Conservation (phyloP, 2,888 invertebrate species). For the Colostygia pectinataria region DNA sequence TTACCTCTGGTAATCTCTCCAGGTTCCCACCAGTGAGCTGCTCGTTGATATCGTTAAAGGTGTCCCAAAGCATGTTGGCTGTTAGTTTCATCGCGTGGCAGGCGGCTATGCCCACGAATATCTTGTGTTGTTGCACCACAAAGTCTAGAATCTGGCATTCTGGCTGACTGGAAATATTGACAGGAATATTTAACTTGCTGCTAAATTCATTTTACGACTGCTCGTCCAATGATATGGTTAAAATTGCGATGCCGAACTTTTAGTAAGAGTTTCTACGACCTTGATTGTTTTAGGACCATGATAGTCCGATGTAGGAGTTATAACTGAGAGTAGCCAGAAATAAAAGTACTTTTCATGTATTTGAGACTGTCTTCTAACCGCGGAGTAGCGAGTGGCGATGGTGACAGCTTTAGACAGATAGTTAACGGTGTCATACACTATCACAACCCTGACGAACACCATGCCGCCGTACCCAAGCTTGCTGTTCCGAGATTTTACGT, state of each 20-base stretch:
- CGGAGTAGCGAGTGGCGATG: constrained; percentile 95
- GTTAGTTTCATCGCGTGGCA: constrained; percentile 88
- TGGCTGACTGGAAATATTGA: constrained; percentile 55
- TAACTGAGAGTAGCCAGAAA: too few species aligned
- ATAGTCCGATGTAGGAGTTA: too few species aligned
- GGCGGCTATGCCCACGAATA: constrained; percentile 92
- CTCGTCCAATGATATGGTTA: too few species aligned
- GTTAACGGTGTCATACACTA: constrained; percentile 89
- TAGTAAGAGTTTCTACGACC: too few species aligned
- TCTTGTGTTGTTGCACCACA: constrained; percentile 95
- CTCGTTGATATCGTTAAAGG: constrained; percentile 55
- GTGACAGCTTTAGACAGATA: constrained; percentile 91
- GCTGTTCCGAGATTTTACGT: constrained; percentile 89
- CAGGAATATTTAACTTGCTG: too few species aligned
- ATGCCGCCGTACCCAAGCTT: constrained; percentile 95
- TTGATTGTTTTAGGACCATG: too few species aligned
- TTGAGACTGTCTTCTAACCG: constrained; percentile 94
- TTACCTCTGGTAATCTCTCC: constrained; percentile 65
- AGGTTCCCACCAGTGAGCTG: constrained; percentile 58
- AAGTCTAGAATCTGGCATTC: constrained; percentile 96
- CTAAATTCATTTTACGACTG: too few species aligned
- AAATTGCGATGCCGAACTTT: too few species aligned
- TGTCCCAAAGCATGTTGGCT: constrained; percentile 58
- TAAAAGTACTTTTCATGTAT: constrained; percentile 89
- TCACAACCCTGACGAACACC: constrained; percentile 95